phyloP scores from a whole-genome alignment of 1,140 invertebrate genomes.

The Thaumatotibia leucotreta region DNA sequence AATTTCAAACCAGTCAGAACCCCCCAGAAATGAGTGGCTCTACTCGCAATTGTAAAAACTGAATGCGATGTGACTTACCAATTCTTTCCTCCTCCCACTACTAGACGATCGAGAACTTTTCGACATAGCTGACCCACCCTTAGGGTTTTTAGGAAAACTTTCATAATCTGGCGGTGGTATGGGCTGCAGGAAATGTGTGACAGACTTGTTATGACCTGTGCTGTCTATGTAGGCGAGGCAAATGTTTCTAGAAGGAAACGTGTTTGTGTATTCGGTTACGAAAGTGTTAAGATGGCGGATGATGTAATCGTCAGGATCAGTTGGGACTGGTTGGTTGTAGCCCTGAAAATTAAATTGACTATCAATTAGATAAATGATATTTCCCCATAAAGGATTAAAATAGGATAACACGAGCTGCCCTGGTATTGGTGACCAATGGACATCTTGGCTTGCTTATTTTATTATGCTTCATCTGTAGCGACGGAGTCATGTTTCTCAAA shows the following conservation, averaged over 20 bases:
- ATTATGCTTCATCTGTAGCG: too few species aligned
- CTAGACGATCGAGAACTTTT: constrained; percentile 54
- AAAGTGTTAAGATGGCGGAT: constrained; percentile 57
- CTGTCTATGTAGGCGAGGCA: constrained; percentile 58
- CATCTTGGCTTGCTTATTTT: too few species aligned
- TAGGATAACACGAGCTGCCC: too few species aligned
- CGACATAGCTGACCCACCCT: constrained; percentile 46
- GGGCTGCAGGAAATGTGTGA: constrained; percentile 56
- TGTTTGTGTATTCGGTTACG: constrained; percentile 51
- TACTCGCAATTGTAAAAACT: too few species aligned
- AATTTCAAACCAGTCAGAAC: too few species aligned
- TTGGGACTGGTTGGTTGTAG: constrained; percentile 45
- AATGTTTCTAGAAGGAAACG: constrained; percentile 55
- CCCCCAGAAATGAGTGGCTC: too few species aligned
- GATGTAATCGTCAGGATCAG: constrained; percentile 37
- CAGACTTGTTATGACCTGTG: constrained; percentile 50
- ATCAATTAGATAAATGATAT: too few species aligned
- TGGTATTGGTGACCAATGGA: too few species aligned
- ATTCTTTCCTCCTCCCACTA: constrained; percentile 34
- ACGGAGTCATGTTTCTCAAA: too few species aligned
- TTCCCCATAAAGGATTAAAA: too few species aligned
- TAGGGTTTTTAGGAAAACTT: constrained; percentile 47
- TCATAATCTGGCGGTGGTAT: constrained; percentile 46
- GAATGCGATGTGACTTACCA: constrained; percentile 24
- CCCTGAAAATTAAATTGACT: constrained; percentile 24